A percentile compares a stretch with the other conserved stretches of the same genome.
Evolutionary conservation across 2,888 invertebrate genomes (phyloP).

Genomic region (Mythimna pallens): DNA sequence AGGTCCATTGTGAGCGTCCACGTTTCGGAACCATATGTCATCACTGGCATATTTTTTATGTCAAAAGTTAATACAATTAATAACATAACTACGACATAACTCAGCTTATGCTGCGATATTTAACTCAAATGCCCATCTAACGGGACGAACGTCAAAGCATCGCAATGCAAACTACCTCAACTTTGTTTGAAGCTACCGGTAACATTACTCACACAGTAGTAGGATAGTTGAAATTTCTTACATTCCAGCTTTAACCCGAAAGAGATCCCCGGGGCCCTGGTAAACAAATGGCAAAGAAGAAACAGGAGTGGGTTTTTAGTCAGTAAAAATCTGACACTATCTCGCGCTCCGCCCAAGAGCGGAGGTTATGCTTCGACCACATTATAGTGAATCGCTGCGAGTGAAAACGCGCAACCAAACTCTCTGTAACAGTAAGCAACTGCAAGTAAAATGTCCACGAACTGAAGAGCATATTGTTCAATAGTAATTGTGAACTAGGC

Average conservation of each 20-base stretch:
- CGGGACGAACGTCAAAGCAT: conserved; percentile 12
- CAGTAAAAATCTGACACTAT: too few relatives aligned
- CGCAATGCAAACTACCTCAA: conserved; percentile 46
- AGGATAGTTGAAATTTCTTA: conserved; percentile 52
- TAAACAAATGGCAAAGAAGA: too few relatives aligned
- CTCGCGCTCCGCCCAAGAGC: too few relatives aligned
- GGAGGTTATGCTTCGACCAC: too few relatives aligned
- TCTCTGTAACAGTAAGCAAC: neutral
- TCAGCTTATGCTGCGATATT: too few relatives aligned
- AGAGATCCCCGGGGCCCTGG: too few relatives aligned
- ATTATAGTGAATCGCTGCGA: neutral
- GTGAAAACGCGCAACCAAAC: neutral
- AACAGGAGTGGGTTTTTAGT: too few relatives aligned
- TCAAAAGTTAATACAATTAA: too few relatives aligned
- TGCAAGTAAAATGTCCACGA: neutral
- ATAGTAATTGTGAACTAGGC: neutral
- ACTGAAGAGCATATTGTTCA: neutral
- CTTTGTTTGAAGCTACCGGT: conserved; percentile 60
- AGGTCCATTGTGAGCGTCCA: too few relatives aligned
- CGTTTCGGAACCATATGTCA: too few relatives aligned
- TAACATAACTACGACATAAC: too few relatives aligned
- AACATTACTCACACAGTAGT: conserved; percentile 34
- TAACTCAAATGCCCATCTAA: neutral
- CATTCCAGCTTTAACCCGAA: conserved; percentile 59
- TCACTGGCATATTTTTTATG: too few relatives aligned